Base-by-base conservation (phyloP, 2,888 invertebrate species). In the Trissoscelio sp. region DNA sequence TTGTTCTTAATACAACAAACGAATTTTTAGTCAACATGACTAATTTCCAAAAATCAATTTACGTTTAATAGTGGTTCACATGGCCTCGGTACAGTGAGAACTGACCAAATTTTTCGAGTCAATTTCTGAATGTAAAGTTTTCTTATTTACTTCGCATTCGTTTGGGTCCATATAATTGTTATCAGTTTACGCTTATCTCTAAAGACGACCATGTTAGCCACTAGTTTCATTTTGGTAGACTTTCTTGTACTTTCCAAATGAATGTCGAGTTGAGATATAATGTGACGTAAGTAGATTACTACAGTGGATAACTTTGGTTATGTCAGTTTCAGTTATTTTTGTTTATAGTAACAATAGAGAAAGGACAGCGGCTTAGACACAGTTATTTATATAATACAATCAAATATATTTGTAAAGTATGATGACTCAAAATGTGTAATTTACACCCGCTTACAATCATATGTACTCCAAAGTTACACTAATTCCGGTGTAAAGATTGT, bases 1-100 rank as follows among this genome's bases (percentile, higher is more conserved):
- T 84, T 64, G 89, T 89, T 9, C 89, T 86, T 31, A 88, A 78
- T 16, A 89, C 89, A 24, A 88, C 55, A 81, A 87, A 85, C 14
- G 88, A 85, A 48, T 87, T 87, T 67, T 89, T 85, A 44, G 88
- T 88, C 80, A 88, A 72, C 89, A 89, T 89, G n/a, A 37, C 20
- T 14, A 12, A 14, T 31, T 53, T 53, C 11, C 14, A 14, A 44
- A 44, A 44, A 44, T 1, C 44, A 3, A 44, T 44, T 44, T 18
- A 3, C 18, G 18, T 34, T 34, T 9, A 34, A 34, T 9, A 34
- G 34, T 11, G 34, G 34, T 6, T 9, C 1, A 9, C 5, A 9
- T 9, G 11, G 34, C 24, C 24, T 12, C 51, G 2, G 12, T 12
- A 11, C 51, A 11, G 11, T 5, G 18, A 24, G 6, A 24, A 2